These are phyloP conservation scores for Danio rerio DNA, from an alignment of 2,113 vertebrate species.

Conservation along the genomic window GRCz12tu NC_133186.1:40027501-40028000, in stretches of 20 bases:
- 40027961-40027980: constrained; percentile 89
- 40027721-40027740: constrained; percentile 44
- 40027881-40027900: background rate
- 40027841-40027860: background rate
- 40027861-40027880: background rate
- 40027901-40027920: background rate
- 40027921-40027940: background rate
- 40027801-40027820: background rate
- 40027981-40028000: constrained; percentile 90
- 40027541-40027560: constrained; percentile 88
- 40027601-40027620: background rate
- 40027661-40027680: constrained; percentile 1
- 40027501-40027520: constrained; percentile 90
- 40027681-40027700: background rate
- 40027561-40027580: constrained; percentile 85
- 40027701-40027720: constrained; percentile 16
- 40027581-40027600: constrained; percentile 81
- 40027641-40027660: background rate
- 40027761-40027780: constrained; percentile 52
- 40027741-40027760: constrained; percentile 9
- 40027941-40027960: constrained; percentile 71
- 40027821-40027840: too few species aligned
- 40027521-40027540: constrained; percentile 80
- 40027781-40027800: constrained; percentile 56
- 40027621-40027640: background rate